phyloP scores from a whole-genome alignment of 2,797 vertebrate genomes.

The Rhinogobio ventralis region DNA sequence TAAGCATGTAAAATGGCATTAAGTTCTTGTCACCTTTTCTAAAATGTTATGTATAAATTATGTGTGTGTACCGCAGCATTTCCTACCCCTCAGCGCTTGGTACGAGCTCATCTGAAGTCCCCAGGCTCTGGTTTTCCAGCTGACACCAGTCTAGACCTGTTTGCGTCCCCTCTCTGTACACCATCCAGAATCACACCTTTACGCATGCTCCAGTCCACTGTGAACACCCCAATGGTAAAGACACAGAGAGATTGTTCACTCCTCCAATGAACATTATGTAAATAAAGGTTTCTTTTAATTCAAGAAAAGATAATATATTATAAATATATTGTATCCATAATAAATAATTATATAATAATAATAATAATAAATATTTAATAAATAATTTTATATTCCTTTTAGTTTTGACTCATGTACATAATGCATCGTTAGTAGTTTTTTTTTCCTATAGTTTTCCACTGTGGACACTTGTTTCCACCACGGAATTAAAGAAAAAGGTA shows the following conservation, averaged over 20 bases:
- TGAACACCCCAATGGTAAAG: conserved; percentile 60
- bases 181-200: conserved; percentile 54
- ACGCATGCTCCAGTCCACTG: conserved; percentile 51
- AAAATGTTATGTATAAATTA: not conserved
- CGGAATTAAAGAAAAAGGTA: not conserved
- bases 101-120: not conserved
- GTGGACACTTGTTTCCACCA: not conserved
- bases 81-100: conserved; percentile 61
- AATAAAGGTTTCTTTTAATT: not conserved
- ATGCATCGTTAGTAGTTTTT: too few species aligned
- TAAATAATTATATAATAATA: not conserved
- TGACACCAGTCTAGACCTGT: conserved; percentile 71
- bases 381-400: not conserved
- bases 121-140: not conserved
- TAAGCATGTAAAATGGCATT: not conserved
- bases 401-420: not conserved
- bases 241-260: not conserved
- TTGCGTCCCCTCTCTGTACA: conserved; percentile 60
- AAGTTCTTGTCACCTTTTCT: not conserved
- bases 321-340: not conserved
- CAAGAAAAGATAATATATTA: too few species aligned
- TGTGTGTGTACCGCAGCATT: conserved; percentile 47
- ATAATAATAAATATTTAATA: too few species aligned
- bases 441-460: not conserved
- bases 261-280: not conserved